Conservation (phyloP, 2,888 invertebrate species). For the Limnephilus marmoratus region DNA sequence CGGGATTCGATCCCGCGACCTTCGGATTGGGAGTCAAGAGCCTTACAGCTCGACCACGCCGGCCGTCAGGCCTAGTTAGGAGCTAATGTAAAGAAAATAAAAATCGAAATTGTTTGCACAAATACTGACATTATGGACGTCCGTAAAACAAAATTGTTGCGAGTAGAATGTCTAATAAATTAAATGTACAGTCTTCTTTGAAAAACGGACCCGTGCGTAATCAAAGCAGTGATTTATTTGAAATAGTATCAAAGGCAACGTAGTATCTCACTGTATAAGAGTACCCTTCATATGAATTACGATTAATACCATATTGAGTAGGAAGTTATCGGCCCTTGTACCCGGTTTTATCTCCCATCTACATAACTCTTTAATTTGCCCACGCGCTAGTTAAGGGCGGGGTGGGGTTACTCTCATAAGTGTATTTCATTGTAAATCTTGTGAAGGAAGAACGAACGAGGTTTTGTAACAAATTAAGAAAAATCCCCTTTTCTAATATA, state of each 20-base stretch:
- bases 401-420: neutral
- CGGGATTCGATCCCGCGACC: too few species aligned
- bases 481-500: too few species aligned
- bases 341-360: neutral
- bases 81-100: too few species aligned
- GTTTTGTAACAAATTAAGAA: neutral
- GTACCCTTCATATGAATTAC: slow-evolving; percentile 18
- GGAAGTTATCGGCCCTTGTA: neutral
- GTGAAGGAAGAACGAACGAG: neutral
- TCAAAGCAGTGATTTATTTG: slow-evolving; percentile 10
- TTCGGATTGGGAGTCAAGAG: too few species aligned
- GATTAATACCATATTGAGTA: slow-evolving; percentile 26
- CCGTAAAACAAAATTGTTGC: too few species aligned
- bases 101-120: too few species aligned
- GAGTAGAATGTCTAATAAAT: too few species aligned
- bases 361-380: slow-evolving; percentile 32
- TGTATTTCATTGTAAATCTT: neutral
- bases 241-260: neutral
- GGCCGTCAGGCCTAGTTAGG: too few species aligned
- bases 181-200: neutral
- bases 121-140: too few species aligned
- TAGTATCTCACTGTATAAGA: neutral
- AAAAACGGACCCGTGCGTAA: neutral
- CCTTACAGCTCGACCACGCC: too few species aligned
- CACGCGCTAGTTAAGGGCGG: slow-evolving; percentile 34